Conservation (phyloP, 2,888 invertebrate species). For the Eueremaeus valkanovi region DNA sequence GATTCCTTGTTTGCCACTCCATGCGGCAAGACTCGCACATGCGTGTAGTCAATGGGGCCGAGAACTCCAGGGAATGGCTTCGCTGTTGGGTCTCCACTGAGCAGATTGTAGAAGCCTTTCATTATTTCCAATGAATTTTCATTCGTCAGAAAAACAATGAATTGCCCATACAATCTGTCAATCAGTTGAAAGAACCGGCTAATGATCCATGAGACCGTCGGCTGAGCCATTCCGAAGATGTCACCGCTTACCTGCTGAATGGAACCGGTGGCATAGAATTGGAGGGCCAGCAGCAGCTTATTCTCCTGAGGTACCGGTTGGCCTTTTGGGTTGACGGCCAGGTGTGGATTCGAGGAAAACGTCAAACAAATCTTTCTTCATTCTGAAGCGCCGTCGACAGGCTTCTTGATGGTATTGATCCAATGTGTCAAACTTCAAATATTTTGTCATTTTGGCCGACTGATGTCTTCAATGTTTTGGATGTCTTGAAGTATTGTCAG, state of each 20-base stretch:
- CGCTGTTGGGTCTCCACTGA: background rate
- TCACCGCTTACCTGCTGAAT: conserved; percentile 34
- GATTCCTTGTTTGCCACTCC: conserved; percentile 40
- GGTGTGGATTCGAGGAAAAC: background rate
- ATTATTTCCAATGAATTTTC: background rate
- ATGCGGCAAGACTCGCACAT: conserved; percentile 37
- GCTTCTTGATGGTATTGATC: background rate
- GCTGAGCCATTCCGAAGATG: conserved; percentile 15
- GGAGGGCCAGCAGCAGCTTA: conserved; percentile 11
- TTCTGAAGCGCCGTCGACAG: background rate
- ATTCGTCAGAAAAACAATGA: background rate
- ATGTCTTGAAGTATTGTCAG: background rate
- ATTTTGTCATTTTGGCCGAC: background rate
- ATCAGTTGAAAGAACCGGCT: background rate
- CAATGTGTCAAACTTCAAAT: background rate
- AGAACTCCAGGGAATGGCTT: conserved; percentile 41
- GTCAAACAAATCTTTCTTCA: background rate
- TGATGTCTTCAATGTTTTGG: background rate
- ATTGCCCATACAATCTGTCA: background rate
- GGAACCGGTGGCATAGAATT: conserved; percentile 34
- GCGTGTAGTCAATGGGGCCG: conserved; percentile 43
- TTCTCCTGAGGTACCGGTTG: background rate
- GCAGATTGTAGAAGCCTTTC: conserved; percentile 1
- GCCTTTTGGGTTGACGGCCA: too few species aligned
- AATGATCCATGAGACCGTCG: conserved; percentile 32